A percentile compares a stretch with the other conserved stretches of the same genome.
phyloP scores from a whole-genome alignment of 2,113 vertebrate genomes.

The Fulmarus glacialis region DNA sequence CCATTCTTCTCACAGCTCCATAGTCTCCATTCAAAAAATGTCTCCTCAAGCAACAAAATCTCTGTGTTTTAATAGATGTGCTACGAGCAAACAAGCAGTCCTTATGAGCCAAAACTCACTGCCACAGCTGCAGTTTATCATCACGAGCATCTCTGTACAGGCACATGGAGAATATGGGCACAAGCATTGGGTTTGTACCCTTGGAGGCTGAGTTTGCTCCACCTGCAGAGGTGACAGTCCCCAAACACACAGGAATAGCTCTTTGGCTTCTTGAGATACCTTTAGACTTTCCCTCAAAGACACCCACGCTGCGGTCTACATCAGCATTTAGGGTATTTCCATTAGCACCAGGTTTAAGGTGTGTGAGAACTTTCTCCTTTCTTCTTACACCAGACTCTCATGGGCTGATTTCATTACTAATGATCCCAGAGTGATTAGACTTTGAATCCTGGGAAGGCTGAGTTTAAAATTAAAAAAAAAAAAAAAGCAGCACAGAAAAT shows the following conservation, averaged over 20 bases:
- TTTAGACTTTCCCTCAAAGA: not conserved
- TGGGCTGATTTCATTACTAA: not conserved
- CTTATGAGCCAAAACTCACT: not conserved
- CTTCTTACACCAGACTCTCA: not conserved
- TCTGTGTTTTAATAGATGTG: not conserved
- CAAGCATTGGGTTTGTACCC: accelerated
- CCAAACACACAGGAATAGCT: not conserved
- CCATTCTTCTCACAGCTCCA: not conserved
- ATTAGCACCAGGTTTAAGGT: not conserved
- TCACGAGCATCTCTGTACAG: not conserved
- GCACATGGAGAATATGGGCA: accelerated
- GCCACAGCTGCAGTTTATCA: not conserved
- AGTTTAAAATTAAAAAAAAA: not conserved
- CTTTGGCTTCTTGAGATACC: not conserved
- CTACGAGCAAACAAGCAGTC: not conserved
- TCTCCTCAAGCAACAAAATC: not conserved
- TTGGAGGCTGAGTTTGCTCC: not conserved
- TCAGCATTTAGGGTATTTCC: not conserved
- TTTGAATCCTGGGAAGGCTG: not conserved
- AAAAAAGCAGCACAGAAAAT: not conserved
- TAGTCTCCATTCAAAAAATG: not conserved
- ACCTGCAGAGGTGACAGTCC: not conserved
- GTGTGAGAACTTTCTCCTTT: not conserved
- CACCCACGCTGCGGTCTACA: accelerated
- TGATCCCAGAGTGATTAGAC: not conserved